A percentile compares a stretch with the other conserved stretches of the same genome.
Conservation (phyloP, 2,888 invertebrate genomes). For the Stenotaenia linearis region DNA sequence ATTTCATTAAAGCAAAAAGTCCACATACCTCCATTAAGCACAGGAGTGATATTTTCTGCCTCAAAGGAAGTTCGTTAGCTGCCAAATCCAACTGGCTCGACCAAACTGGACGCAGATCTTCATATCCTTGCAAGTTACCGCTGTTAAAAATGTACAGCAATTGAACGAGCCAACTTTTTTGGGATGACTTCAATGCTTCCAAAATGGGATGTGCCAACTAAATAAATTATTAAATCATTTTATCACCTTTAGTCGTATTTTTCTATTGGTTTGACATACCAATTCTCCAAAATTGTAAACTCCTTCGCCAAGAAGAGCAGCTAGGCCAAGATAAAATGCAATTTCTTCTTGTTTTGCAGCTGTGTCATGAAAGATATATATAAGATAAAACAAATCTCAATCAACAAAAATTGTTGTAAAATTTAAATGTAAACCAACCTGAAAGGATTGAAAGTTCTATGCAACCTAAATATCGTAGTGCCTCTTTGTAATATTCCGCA, state of each 20-base stretch:
- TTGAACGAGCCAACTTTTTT: conserved; percentile 81
- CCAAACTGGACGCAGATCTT: conserved; percentile 68
- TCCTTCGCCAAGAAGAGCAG: conserved; percentile 87
- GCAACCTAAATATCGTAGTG: conserved; percentile 71
- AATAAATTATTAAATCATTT: conserved; percentile 33
- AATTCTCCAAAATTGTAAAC: conserved; percentile 97
- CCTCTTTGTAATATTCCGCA: conserved; percentile 90
- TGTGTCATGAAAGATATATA: conserved; percentile 31
- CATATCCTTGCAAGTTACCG: conserved; percentile 72
- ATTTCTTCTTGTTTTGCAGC: conserved; percentile 64
- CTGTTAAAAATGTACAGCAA: conserved; percentile 78
- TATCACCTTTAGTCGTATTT: neutral
- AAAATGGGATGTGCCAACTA: conserved; percentile 90
- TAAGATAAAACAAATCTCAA: neutral
- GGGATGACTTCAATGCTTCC: conserved; percentile 70
- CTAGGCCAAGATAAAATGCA: conserved; percentile 86
- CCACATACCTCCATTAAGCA: conserved; percentile 82
- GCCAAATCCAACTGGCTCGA: conserved; percentile 73
- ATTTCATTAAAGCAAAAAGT: too few relatives aligned
- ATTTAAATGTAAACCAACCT: conserved; percentile 37
- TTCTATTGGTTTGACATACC: conserved; percentile 48
- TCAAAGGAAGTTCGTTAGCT: conserved; percentile 69
- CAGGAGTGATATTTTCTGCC: conserved; percentile 89
- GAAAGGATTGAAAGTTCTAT: conserved; percentile 63
- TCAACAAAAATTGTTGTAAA: too few relatives aligned